phyloP scores from a whole-genome alignment of 2,113 vertebrate genomes.

The Rhea pennata region DNA sequence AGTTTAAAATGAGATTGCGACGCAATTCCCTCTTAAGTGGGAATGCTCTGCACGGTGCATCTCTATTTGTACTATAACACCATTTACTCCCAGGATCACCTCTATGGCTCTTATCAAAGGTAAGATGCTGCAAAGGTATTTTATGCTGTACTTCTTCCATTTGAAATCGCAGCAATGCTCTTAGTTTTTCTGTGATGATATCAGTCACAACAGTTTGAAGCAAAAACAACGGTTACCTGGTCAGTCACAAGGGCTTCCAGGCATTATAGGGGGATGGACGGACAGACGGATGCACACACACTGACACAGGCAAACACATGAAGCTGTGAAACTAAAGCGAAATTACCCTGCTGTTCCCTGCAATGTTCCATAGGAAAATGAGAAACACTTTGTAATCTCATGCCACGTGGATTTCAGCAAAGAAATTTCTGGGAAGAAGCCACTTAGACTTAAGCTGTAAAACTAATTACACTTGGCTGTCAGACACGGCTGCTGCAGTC shows the following conservation, averaged over 20 bases:
- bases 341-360: background rate
- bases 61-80: background rate
- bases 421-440: background rate
- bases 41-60: background rate
- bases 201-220: background rate
- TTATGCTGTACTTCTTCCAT: background rate
- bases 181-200: background rate
- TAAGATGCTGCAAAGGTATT: background rate
- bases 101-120: background rate
- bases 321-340: background rate
- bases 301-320: background rate
- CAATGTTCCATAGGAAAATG: background rate
- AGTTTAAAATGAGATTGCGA: conserved; percentile 27
- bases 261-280: background rate
- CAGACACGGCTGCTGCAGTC: background rate
- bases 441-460: background rate
- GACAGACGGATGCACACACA: too few relatives aligned
- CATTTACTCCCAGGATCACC: background rate
- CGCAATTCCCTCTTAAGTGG: background rate
- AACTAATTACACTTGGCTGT: background rate
- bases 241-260: background rate
- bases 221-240: background rate
- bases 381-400: background rate
- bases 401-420: background rate
- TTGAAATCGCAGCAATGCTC: background rate